Base-by-base conservation (phyloP, 1,140 invertebrate genomes). In the Chrysomallon squamiferum region DNA sequence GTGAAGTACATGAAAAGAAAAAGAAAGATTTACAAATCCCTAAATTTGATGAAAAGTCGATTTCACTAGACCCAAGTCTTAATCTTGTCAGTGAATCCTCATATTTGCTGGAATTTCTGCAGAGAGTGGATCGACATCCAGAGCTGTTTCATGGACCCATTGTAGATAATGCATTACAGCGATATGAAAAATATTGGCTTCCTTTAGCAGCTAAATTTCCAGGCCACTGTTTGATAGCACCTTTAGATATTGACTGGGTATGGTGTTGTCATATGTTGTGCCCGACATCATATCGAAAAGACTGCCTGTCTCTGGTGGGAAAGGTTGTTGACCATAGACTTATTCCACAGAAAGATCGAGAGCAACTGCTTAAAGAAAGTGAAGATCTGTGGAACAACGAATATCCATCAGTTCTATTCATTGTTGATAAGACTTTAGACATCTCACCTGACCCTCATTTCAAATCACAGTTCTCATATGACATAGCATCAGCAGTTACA, bases 161-260 rank as follows among this genome's bases (percentile, higher is more conserved):
- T 18, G 54, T 81, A 11, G 59, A 73, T 20, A 67, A 68, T 18
- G 85, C 87, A 6, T 73, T 88, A 45, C 74, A 84, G 25, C 75
- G 87, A 62, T 88, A 88, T 74, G 86, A 87, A 75, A 75, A 68
- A 54, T 79, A 78, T 59, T 88, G 87, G 87, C 68, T 88, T 11
- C 87, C 87, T 43, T 66, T 87, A 20, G 75, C 82, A 58, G 77
- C 84, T 3, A 76, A 82, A 58, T 59, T 79, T 33, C 29, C 68
- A 6, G 62, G 73, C 0, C 69, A 77, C 59, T 52, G 62, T 54
- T 57, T 81, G 30, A 79, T 81, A 59, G 86, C 87, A 3, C 87
- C 87, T 27, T 59, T 86, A 22, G 87, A 88, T 71, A 81, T 88
- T 20, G 86, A 87, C 60, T 88, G 87, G 87, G 73, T 87, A 6